phyloP scores from a whole-genome alignment of 2,113 vertebrate genomes.

The Gnathonemus longibarbis region DNA sequence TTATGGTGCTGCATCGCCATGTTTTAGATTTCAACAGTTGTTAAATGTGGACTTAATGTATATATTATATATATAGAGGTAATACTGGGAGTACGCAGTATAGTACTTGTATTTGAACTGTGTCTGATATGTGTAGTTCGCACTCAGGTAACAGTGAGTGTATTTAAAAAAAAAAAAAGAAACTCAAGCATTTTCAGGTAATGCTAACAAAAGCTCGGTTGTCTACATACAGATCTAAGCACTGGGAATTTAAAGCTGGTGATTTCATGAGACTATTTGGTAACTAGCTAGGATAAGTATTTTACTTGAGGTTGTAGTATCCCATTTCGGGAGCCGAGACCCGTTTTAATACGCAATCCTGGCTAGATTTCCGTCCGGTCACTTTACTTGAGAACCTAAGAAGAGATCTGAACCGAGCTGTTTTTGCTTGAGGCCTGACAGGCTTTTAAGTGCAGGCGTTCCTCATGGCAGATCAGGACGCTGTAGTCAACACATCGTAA shows the following conservation, averaged over 20 bases:
- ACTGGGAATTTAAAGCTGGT: neutral
- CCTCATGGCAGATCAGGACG: constrained; percentile 2
- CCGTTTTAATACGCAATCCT: neutral
- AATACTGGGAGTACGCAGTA: neutral
- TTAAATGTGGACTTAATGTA: neutral
- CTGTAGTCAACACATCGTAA: neutral
- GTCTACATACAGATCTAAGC: neutral
- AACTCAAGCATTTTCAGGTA: neutral
- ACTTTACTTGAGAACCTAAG: constrained; percentile 4
- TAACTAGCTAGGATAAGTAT: neutral
- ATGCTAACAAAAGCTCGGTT: neutral
- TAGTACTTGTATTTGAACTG: neutral
- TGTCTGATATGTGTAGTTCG: neutral
- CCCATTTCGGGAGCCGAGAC: neutral
- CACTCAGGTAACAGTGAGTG: neutral
- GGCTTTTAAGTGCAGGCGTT: constrained; percentile 29
- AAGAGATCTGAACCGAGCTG: neutral
- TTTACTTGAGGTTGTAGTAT: neutral
- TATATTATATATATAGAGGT: neutral
- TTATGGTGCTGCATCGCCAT: neutral
- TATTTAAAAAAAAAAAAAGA: neutral
- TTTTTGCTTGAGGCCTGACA: neutral
- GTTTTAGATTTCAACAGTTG: neutral
- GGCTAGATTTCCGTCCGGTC: neutral
- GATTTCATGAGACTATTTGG: neutral